Evolutionary conservation across 2,888 invertebrate genomes (phyloP), one percentile per base, ranked within the genome.

Genomic region (Tineola bisselliella): DNA sequence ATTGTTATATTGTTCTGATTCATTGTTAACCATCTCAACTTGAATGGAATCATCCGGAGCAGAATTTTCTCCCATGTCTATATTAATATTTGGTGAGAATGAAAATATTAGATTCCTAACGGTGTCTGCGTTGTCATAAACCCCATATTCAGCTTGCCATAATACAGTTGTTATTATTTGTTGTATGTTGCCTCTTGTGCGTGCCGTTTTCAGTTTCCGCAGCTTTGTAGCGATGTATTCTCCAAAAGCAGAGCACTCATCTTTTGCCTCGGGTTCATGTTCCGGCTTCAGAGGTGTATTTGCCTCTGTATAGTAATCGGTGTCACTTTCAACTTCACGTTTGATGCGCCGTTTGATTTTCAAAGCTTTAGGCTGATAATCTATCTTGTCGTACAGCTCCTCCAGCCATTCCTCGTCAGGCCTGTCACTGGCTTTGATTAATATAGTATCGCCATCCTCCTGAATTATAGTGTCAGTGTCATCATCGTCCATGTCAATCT

Each of bases 91-190:
- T 48, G 48, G 48, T 5, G 8, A 10, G n/a, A 19, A 54, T 10
- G 58, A 31, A 58, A 58, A 1, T 30, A 58, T 4, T 11, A 58
- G n/a, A 58, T 77, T 64, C 64, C 81, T 84, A 0, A 87, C 82
- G 0, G 83, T 70, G 0, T 83, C 84, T 8, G 84, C 77, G 66
- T 70, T 75, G 61, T 84, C 82, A 66, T 82, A 87, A 12, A 80
- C 63, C 0, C 86, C 86, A 67, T 83, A 84, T 61, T 87, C 86
- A 0, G 84, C 83, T 64, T 86, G 86, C 86, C 86, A 87, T 17
- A 87, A 63, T 64, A 86, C 77, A 2, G 86, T 87, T 19, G 86
- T 81, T 0, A 87, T 82, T 15, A 87, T 64, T 62, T 87, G 86
- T 63, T 87, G 86, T 3, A 87, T 69, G 63, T 87, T 87, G 0